Evolutionary conservation across 2,113 vertebrate species (phyloP), one percentile per base, ranked within the genome.

Genomic region (Perca fluviatilis): DNA sequence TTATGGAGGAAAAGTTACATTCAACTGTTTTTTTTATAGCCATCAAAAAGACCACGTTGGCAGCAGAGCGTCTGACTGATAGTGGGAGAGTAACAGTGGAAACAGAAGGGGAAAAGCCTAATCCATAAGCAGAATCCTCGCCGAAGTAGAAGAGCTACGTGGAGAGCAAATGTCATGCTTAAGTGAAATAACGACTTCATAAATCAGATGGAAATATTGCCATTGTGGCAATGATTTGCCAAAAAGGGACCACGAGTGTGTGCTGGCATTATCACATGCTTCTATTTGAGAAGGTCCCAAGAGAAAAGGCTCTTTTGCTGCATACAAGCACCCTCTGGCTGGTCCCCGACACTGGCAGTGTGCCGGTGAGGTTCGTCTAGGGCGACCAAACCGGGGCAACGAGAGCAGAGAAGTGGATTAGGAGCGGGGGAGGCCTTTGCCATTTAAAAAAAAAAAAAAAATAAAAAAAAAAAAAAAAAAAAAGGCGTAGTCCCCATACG

Each of bases 311-410:
- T 79, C 47, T 85, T 43, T 68, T 74, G 63, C 66, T 14, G 72
- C 57, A 68, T 71, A 79, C 66, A 47, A 51, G 71, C 63, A 57
- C 46, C 75, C 84, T 77, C 79, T 61, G 62, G 65, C 66, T 49
- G 82, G 67, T 21, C 58, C 79, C 70, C 3, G 19, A 72, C 66
- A 18, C 71, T 79, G 79, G 86, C 78, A 71, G 54, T 2, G 61
- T 46, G 66, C 36, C 50, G 72, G 1, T 36, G 51, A 7, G 51
- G 76, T 75, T 74, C 21, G 54, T 85, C 76, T 23, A 69, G 65
- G 75, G 83, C 56, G 43, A 79, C 78, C 47, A 6, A 61, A 49
- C 23, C 56, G 19, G 46, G 65, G 70, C 84, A 70, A 36, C 30
- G 58, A 61, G 46, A 72, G 57, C 50, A 79, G 15, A 33, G 72